These are phyloP conservation scores for Phenganax subtilis DNA, from an alignment of 92 coral and sea anemone species.

Conservation along the genomic window DNA sequence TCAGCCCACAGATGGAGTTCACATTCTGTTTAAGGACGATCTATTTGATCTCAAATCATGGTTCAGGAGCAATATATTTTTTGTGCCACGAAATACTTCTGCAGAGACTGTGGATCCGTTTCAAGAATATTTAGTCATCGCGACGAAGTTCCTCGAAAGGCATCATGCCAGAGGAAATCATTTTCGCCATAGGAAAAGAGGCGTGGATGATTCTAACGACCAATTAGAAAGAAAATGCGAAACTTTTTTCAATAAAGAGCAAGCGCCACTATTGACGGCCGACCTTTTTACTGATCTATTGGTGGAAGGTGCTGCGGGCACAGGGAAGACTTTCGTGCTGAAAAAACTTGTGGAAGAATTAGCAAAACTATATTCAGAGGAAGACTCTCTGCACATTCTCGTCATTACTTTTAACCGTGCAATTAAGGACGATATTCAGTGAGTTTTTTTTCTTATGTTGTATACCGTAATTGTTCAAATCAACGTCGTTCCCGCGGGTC, in stretches of 20 bases:
- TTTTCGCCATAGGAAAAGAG: background rate
- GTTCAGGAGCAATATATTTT: background rate
- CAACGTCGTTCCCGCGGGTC: too few relatives aligned
- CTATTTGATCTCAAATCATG: background rate
- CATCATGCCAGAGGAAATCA: background rate
- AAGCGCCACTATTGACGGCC: background rate
- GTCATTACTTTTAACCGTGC: conserved; percentile 19
- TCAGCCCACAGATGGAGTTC: background rate
- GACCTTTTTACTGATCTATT: background rate
- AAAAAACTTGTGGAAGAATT: background rate
- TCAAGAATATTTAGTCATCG: background rate
- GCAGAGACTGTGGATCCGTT: background rate
- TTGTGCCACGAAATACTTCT: background rate
- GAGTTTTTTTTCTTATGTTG: background rate
- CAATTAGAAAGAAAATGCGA: background rate
- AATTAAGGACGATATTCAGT: conserved; percentile 8
- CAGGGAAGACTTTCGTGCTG: conserved; percentile 19
- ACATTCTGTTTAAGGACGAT: background rate
- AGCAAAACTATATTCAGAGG: background rate
- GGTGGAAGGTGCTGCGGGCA: conserved; percentile 12
- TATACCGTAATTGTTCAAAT: too few relatives aligned
- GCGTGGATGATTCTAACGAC: background rate
- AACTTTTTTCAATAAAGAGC: background rate
- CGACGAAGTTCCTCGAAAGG: background rate
- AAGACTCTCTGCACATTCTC: background rate